Conservation (phyloP, 2,797 vertebrate species). For the Sebastolobus alascanus region DNA sequence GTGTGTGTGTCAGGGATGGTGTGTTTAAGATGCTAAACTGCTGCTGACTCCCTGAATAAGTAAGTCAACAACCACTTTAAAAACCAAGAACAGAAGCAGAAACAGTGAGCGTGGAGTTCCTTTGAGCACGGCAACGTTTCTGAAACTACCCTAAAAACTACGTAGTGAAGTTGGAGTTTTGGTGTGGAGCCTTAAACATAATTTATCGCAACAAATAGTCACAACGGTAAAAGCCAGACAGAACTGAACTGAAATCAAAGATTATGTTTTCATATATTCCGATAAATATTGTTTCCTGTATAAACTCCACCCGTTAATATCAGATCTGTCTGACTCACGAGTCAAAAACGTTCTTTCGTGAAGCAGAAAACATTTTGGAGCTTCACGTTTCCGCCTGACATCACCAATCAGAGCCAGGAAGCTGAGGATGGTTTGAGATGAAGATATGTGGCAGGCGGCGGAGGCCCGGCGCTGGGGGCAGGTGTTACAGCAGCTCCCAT, state of each 20-base stretch:
- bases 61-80: background rate
- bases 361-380: background rate
- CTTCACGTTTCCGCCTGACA: background rate
- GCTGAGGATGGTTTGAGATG: slow-evolving; percentile 15
- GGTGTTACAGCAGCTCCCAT: slow-evolving; percentile 97
- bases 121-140: background rate
- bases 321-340: background rate
- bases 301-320: background rate
- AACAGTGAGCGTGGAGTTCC: background rate
- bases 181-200: background rate
- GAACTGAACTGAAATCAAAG: background rate
- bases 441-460: slow-evolving; percentile 50
- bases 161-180: too few species aligned
- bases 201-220: background rate
- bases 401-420: background rate
- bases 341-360: background rate
- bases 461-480: slow-evolving; percentile 93
- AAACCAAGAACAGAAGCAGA: background rate
- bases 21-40: slow-evolving; percentile 37
- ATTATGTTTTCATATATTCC: background rate
- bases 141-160: background rate
- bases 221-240: background rate
- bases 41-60: slow-evolving; percentile 36
- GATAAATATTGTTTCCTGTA: background rate
- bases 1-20: background rate